A percentile compares a stretch with the other conserved stretches of the same genome.
These are phyloP conservation scores for Digitonthophagus gazella DNA, from an alignment of 2,888 invertebrate species.

Conservation along the genomic window DNA sequence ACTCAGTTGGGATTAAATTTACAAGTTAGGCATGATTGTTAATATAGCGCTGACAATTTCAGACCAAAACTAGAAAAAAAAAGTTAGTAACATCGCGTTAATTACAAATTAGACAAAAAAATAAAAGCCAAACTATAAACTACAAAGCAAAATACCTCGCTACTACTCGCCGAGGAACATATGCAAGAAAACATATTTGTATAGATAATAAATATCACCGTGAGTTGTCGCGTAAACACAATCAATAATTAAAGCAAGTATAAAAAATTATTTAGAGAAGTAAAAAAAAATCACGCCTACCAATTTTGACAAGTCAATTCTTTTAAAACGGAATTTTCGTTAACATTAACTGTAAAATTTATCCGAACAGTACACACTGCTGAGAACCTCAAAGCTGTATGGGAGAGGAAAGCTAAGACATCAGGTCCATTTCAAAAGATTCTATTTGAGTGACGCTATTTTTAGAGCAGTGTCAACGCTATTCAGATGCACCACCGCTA, in stretches of 20 bases:
- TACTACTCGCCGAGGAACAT: conserved; percentile 32
- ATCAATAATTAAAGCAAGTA: conserved; percentile 1
- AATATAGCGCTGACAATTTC: conserved; percentile 34
- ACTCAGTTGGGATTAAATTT: conserved; percentile 22
- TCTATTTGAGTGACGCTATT: conserved; percentile 29
- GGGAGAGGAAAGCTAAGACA: conserved; percentile 10
- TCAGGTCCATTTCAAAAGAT: conserved; percentile 25
- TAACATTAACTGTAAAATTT: neutral
- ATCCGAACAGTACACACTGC: conserved; percentile 11
- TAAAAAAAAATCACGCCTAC: conserved; percentile 8
- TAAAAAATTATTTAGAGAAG: conserved; percentile 15
- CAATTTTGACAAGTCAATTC: neutral
- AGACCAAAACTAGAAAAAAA: conserved; percentile 38
- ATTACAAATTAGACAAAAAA: conserved; percentile 1
- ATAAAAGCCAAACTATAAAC: conserved; percentile 20
- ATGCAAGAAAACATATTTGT: conserved; percentile 35
- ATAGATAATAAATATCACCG: too few relatives aligned
- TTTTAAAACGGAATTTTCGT: neutral
- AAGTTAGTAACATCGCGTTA: conserved; percentile 12
- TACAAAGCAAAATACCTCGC: conserved; percentile 29
- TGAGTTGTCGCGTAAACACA: neutral
- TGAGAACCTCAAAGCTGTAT: conserved; percentile 25
- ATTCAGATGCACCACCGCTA: neutral
- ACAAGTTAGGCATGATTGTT: conserved; percentile 32
- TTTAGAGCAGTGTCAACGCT: conserved; percentile 26